Percentiles rank a stretch among this genome's conserved stretches.
Conservation (phyloP, 2,888 invertebrate genomes). For the Andrena minutula region DNA sequence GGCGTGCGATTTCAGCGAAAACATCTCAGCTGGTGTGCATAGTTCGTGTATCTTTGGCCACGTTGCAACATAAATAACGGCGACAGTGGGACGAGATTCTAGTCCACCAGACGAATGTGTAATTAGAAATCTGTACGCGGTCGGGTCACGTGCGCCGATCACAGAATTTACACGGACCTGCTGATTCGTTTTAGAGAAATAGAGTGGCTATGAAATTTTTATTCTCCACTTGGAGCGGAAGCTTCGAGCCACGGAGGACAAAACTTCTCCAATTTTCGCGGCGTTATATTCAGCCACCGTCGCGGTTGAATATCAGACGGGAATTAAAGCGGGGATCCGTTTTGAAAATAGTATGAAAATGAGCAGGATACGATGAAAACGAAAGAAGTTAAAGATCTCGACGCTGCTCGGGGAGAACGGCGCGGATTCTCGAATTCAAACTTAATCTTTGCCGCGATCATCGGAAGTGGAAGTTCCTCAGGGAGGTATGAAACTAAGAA, state of each 20-base stretch:
- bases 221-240: background rate
- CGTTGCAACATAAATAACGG: constrained; percentile 46
- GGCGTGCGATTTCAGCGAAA: constrained; percentile 19
- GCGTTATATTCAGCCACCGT: constrained; percentile 9
- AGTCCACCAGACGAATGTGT: constrained; percentile 42
- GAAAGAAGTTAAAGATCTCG: constrained; percentile 55
- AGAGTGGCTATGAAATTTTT: background rate
- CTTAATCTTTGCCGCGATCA: constrained; percentile 61
- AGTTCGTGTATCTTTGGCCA: constrained; percentile 16
- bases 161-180: constrained; percentile 27
- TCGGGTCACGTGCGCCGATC: constrained; percentile 41
- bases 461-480: constrained; percentile 57
- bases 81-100: constrained; percentile 34
- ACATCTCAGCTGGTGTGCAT: constrained; percentile 8
- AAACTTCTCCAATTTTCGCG: constrained; percentile 23
- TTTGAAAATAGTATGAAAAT: constrained; percentile 62
- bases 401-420: constrained; percentile 23
- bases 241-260: background rate
- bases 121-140: constrained; percentile 57
- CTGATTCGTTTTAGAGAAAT: too few relatives aligned
- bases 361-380: constrained; percentile 32
- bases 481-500: constrained; percentile 61
- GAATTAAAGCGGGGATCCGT: constrained; percentile 45
- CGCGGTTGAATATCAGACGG: constrained; percentile 44
- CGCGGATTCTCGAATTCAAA: constrained; percentile 54